phyloP scores from a whole-genome alignment of 1,140 invertebrate genomes.

The Aporrectodea caliginosa region DNA sequence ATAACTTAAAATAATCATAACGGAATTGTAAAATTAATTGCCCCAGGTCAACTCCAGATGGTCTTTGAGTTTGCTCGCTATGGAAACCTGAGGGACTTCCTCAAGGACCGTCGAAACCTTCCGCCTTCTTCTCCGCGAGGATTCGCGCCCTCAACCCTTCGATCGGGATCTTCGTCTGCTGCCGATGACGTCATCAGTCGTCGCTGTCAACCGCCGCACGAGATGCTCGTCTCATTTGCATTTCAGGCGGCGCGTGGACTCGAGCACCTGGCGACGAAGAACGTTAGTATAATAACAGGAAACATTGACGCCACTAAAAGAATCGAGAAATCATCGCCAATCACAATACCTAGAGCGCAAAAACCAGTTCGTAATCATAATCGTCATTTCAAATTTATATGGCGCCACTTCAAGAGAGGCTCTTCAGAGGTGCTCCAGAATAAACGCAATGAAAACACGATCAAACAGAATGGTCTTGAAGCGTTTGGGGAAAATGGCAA shows the following conservation, averaged over 20 bases:
- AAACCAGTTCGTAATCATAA: too few species aligned
- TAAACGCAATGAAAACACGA: too few species aligned
- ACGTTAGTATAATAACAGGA: constrained; percentile 57
- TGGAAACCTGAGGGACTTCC: constrained; percentile 86
- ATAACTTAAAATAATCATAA: too few species aligned
- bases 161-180: constrained; percentile 47
- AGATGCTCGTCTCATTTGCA: constrained; percentile 82
- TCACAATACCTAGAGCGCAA: too few species aligned
- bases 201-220: background rate
- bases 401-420: background rate
- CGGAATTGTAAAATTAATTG: background rate
- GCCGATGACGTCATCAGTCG: constrained; percentile 70
- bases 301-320: background rate
- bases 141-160: background rate
- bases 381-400: background rate
- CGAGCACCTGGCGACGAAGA: constrained; percentile 85
- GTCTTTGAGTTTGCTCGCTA: constrained; percentile 88
- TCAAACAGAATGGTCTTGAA: too few species aligned
- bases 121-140: too few species aligned
- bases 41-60: constrained; percentile 72
- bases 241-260: constrained; percentile 91
- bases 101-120: constrained; percentile 54
- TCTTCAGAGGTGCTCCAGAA: background rate
- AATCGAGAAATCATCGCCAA: background rate
- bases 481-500: too few species aligned